Evolutionary conservation across 1,140 invertebrate species (phyloP), one percentile per base, ranked within the genome.

Genomic region (Papilio machaon): DNA sequence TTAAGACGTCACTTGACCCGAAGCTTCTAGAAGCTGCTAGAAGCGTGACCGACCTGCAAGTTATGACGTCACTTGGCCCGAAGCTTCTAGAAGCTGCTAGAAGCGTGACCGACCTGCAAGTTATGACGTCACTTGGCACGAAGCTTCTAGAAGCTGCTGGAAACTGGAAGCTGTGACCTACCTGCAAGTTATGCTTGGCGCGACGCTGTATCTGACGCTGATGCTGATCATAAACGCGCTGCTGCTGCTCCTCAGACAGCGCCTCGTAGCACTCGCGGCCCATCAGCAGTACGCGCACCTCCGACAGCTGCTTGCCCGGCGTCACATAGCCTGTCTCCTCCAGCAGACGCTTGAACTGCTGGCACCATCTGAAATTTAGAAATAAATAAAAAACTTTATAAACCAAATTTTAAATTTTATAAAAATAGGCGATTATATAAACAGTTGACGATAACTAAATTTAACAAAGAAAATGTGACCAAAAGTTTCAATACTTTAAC

Each of bases 321-420:
- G 97, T 98, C 30, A 99, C 98, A 91, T 99, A 99, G 0, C 98
- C 98, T 3, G 98, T 99, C 93, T 99, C 98, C 91, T 99, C 98
- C 80, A 99, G 95, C 43, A 99, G 95, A 89, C 98, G 97, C 90
- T 98, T 99, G 95, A 99, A 99, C 91, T 99, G 98, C 89, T 98
- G 97, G 87, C 97, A 98, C 97, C 97, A 98, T 91, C 97, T 98
- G 86, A 13, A 9, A 58, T 58, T n/a, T 6, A 7, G 17, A 8
- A 9, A n/a, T 19, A n/a, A 58, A 17, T 58, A 2, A 49, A 43
- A 43, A 43, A 43, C 38, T 43, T 43, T 43, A 43, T 43, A 43
- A 43, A 43, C 38, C 23, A 30, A 30, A 30, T 30, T 30, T 30
- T 30, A 30, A 30, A 30, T 30, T 30, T 30, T 30, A 30, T 30